A percentile compares a stretch with the other conserved stretches of the same genome.
Evolutionary conservation across 1,140 invertebrate genomes (phyloP).

Genomic region (Bombus confusus): DNA sequence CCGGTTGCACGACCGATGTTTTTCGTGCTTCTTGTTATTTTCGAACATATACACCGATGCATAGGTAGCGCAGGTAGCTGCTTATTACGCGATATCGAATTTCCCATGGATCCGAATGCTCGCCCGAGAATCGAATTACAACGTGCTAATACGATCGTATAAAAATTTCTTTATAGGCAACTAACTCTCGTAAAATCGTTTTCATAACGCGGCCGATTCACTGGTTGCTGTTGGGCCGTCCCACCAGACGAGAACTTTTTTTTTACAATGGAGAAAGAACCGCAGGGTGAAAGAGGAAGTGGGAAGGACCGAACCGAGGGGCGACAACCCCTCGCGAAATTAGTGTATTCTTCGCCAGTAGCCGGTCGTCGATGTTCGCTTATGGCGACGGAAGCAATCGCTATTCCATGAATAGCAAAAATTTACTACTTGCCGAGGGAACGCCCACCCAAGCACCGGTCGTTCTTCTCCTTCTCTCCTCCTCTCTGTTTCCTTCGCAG

Average conservation of each 20-base stretch:
- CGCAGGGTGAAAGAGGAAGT: not conserved
- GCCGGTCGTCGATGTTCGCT: slow-evolving; percentile 60
- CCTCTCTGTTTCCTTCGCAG: not conserved
- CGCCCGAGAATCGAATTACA: slow-evolving; percentile 4
- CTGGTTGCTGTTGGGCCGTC: not conserved
- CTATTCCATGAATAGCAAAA: slow-evolving; percentile 81
- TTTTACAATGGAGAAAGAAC: not conserved
- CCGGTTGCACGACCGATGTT: not conserved
- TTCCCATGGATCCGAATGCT: not conserved
- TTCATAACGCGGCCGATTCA: not conserved
- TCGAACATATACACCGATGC: no score
- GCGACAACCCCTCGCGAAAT: slow-evolving; percentile 70
- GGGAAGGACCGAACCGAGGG: not conserved
- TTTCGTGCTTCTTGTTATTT: slow-evolving; percentile 10
- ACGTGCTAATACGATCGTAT: slow-evolving; percentile 11
- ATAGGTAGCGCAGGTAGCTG: not conserved
- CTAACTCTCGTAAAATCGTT: slow-evolving; percentile 6
- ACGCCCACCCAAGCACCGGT: slow-evolving; percentile 26
- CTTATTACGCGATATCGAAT: slow-evolving; percentile 31
- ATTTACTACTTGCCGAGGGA: slow-evolving; percentile 64
- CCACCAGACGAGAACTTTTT: not conserved
- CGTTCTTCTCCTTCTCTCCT: slow-evolving; percentile 1
- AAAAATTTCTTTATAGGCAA: slow-evolving; percentile 3
- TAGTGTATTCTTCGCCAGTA: slow-evolving; percentile 75
- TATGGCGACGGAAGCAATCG: slow-evolving; percentile 75